Conservation (phyloP, 2,888 invertebrate genomes). For the Leptinotarsa rubiginosa region DNA sequence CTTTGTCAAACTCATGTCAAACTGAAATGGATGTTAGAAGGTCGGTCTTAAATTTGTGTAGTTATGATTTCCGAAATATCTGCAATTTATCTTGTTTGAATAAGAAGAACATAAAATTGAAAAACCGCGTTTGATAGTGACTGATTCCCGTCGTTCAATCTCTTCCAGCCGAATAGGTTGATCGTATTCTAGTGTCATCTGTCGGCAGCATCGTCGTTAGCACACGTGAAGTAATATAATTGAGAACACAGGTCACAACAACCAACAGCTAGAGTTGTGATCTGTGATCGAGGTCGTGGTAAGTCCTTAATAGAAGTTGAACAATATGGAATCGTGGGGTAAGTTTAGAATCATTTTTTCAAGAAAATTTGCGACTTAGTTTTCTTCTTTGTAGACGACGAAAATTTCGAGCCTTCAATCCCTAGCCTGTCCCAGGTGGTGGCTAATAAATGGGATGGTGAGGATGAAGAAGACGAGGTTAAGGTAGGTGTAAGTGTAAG, state of each 20-base stretch:
- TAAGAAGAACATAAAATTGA: constrained; percentile 53
- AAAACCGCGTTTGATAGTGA: constrained; percentile 54
- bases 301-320: constrained; percentile 36
- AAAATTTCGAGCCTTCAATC: constrained; percentile 73
- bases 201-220: constrained; percentile 34
- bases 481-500: constrained; percentile 75
- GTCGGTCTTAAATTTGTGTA: constrained; percentile 46
- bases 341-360: constrained; percentile 41
- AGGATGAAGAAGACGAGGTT: constrained; percentile 88
- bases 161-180: constrained; percentile 35
- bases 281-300: constrained; percentile 13
- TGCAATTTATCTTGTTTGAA: constrained; percentile 46
- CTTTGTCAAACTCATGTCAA: constrained; percentile 35
- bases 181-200: constrained; percentile 36
- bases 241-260: constrained; percentile 25
- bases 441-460: constrained; percentile 86
- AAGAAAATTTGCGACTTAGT: neutral
- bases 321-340: constrained; percentile 66
- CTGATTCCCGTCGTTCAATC: constrained; percentile 29
- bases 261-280: too few relatives aligned
- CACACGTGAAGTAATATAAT: constrained; percentile 61
- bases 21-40: constrained; percentile 52
- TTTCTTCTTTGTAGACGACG: constrained; percentile 72
- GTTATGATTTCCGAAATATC: constrained; percentile 47
- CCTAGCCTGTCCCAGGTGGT: constrained; percentile 73